phyloP scores from a whole-genome alignment of 2,113 vertebrate genomes.

The Saccopteryx leptura region DNA sequence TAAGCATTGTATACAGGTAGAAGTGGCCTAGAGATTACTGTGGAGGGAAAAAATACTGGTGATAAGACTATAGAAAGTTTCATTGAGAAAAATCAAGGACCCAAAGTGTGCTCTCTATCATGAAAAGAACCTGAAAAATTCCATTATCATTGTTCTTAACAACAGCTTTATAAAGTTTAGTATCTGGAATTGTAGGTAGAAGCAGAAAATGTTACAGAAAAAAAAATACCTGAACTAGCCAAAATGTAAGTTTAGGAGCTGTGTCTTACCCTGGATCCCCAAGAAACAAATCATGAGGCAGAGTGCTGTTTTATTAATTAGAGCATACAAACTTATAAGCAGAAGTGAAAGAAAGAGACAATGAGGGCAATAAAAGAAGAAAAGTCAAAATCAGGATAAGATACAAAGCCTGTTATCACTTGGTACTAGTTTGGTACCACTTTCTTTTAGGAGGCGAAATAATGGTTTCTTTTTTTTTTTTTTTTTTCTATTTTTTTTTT shows the following conservation, averaged over 20 bases:
- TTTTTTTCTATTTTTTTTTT: too few relatives aligned
- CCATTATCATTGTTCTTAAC: not conserved
- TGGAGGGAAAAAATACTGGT: not conserved
- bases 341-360: not conserved
- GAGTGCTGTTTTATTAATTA: not conserved
- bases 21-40: not conserved
- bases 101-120: not conserved
- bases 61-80: not conserved
- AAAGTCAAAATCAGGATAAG: not conserved
- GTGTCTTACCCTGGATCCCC: not conserved
- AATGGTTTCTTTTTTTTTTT: not conserved
- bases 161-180: not conserved
- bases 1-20: not conserved
- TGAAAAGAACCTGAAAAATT: not conserved
- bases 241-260: not conserved
- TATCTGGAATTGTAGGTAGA: not conserved
- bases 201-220: not conserved
- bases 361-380: not conserved
- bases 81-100: not conserved
- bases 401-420: not conserved
- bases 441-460: not conserved
- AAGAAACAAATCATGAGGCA: not conserved
- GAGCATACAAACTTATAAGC: fast-evolving
- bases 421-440: not conserved
- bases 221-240: not conserved